phyloP scores from a whole-genome alignment of 2,113 vertebrate species.

The Plectropomus leopardus region DNA sequence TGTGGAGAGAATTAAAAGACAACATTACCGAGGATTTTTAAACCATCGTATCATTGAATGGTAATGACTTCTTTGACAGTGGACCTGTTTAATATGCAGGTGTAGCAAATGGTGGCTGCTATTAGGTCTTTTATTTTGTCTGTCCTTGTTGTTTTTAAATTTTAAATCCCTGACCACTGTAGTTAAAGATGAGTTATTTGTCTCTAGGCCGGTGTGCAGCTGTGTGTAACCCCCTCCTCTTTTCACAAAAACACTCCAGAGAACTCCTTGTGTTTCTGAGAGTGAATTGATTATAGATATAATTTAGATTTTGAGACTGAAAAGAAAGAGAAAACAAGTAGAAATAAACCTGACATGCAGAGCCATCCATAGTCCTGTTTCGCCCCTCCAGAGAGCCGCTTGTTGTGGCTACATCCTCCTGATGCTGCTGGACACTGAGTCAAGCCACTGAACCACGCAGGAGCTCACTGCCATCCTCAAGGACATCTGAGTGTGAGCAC shows the following conservation, averaged over 20 bases:
- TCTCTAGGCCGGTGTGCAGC: neutral
- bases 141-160: neutral
- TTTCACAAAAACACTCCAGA: neutral
- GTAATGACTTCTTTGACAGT: conserved; percentile 30
- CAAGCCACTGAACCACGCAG: neutral
- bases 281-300: neutral
- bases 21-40: conserved; percentile 32
- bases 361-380: neutral
- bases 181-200: conserved; percentile 12
- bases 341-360: neutral
- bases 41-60: conserved; percentile 3
- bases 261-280: neutral
- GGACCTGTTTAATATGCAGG: conserved; percentile 51
- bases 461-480: neutral
- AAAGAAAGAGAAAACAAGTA: neutral
- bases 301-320: neutral
- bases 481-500: neutral
- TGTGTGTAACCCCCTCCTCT: neutral
- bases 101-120: conserved; percentile 15
- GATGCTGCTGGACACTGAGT: too few relatives aligned
- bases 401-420: neutral
- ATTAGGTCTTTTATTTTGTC: conserved; percentile 9
- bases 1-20: conserved; percentile 52
- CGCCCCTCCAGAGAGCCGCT: neutral
- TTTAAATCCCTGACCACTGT: neutral